phyloP scores from a whole-genome alignment of 2,888 invertebrate genomes.

The Toxonevra muliebris region DNA sequence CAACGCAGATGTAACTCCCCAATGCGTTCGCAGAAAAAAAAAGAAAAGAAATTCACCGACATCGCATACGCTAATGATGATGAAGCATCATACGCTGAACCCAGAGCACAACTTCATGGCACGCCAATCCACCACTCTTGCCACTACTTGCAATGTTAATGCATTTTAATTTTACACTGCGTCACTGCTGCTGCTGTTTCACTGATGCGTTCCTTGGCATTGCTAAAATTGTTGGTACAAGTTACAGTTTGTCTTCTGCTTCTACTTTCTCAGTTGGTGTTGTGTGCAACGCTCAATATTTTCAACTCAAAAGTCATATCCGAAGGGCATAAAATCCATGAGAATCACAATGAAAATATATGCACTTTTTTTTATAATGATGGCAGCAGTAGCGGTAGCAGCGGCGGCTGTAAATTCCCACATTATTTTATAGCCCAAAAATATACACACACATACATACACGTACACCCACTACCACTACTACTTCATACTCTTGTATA shows the following conservation, averaged over 20 bases:
- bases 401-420: too few species aligned
- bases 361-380: background rate
- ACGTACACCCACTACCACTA: too few species aligned
- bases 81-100: slow-evolving; percentile 5
- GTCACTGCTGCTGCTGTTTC: background rate
- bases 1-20: background rate
- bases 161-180: slow-evolving; percentile 30
- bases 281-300: slow-evolving; percentile 18
- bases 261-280: too few species aligned
- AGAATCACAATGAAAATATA: background rate
- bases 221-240: too few species aligned
- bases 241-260: background rate
- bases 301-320: slow-evolving; percentile 30
- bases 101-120: background rate
- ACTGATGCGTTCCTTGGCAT: background rate
- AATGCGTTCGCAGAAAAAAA: background rate
- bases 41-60: background rate
- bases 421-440: too few species aligned
- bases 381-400: background rate
- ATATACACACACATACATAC: too few species aligned
- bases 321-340: slow-evolving; percentile 28
- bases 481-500: too few species aligned
- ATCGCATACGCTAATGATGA: slow-evolving; percentile 24
- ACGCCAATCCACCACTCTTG: background rate
- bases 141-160: slow-evolving; percentile 13